A percentile compares a stretch with the other conserved stretches of the same genome.
Conservation (phyloP, 2,113 vertebrate genomes). For the Mus pahari region DNA sequence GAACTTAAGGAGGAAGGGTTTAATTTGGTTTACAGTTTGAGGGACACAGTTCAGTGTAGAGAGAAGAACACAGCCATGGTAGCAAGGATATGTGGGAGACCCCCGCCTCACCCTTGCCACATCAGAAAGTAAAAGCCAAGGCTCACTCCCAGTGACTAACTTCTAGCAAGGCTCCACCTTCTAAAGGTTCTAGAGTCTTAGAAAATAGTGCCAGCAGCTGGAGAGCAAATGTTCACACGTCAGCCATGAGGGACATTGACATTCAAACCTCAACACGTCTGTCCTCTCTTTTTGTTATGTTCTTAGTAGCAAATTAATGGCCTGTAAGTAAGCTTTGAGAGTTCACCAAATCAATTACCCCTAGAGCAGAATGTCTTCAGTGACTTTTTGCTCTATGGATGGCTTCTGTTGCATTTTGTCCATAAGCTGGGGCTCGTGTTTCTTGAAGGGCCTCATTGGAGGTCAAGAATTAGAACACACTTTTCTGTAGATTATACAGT, state of each 20-base stretch:
- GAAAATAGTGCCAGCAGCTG: neutral
- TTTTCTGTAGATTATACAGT: neutral
- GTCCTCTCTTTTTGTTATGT: neutral
- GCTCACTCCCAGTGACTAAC: neutral
- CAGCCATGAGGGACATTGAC: neutral
- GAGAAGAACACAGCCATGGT: neutral
- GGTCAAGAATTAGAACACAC: neutral
- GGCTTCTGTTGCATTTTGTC: neutral
- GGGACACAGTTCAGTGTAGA: neutral
- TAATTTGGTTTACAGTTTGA: neutral
- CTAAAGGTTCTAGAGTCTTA: neutral
- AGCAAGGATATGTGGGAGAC: neutral
- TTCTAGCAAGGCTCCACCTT: neutral
- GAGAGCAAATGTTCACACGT: too few relatives aligned
- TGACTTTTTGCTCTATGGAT: neutral
- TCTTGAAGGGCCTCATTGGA: neutral
- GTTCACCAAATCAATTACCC: neutral
- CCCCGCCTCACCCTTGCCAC: too few relatives aligned
- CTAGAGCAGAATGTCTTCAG: neutral
- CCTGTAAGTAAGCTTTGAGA: slow-evolving; percentile 40
- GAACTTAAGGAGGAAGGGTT: neutral
- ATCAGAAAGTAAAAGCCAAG: neutral
- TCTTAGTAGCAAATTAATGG: neutral
- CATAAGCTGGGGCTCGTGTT: neutral
- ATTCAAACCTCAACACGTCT: neutral